Conservation (phyloP, 64 coral and sea anemone species). For the Stichodactyla helianthus region DNA sequence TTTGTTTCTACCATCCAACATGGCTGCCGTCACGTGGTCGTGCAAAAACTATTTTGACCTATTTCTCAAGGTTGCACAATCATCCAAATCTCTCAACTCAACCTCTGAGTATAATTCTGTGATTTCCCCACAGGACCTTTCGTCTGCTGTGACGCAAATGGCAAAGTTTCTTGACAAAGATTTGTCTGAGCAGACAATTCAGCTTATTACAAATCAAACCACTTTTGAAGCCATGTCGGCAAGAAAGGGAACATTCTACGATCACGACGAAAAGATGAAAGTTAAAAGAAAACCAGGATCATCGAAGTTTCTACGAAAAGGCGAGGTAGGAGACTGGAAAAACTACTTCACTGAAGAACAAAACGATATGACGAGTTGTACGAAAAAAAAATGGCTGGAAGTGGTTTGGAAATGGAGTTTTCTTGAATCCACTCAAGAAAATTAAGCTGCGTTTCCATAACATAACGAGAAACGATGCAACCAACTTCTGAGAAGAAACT, state of each 20-base stretch:
- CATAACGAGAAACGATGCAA: no score
- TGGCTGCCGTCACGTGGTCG: no score
- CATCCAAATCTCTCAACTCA: no score
- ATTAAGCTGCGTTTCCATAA: no score
- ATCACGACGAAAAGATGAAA: background rate
- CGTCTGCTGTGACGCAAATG: conserved; percentile 5
- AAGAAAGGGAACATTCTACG: background rate
- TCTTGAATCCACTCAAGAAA: background rate
- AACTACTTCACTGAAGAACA: conserved; percentile 32
- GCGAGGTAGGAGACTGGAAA: conserved; percentile 38
- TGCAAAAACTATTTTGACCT: no score
- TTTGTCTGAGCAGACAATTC: conserved; percentile 12
- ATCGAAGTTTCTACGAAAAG: conserved; percentile 16
- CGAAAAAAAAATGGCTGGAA: background rate
- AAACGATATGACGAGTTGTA: conserved; percentile 18
- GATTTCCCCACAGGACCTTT: conserved; percentile 21
- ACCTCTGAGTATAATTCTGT: no score
- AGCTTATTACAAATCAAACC: conserved; percentile 19
- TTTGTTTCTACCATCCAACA: no score
- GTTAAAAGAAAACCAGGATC: background rate
- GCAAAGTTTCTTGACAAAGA: conserved; percentile 43
- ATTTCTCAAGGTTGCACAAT: no score
- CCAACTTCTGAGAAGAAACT: no score
- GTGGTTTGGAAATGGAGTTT: background rate
- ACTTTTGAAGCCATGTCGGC: conserved; percentile 38